phyloP scores from a whole-genome alignment of 2,888 invertebrate genomes.

The Athrips mouffetella region DNA sequence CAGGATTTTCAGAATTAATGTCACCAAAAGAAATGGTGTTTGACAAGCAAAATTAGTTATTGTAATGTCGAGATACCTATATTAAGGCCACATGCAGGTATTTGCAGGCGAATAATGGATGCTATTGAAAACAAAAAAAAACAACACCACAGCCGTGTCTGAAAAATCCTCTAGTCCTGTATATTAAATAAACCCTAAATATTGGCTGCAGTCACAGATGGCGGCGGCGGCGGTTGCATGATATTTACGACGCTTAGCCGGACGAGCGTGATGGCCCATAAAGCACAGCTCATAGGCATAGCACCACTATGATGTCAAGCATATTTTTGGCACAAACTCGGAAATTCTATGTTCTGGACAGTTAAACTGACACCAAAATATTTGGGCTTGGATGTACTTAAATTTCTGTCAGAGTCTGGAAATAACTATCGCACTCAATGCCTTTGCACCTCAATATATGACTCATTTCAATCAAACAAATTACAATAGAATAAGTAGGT shows the following conservation, averaged over 20 bases:
- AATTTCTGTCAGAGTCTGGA: background rate
- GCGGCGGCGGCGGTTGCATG: conserved; percentile 40
- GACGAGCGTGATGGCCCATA: conserved; percentile 65
- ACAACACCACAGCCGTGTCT: no score
- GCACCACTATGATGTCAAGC: conserved; percentile 55
- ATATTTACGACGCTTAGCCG: conserved; percentile 62
- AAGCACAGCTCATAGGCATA: conserved; percentile 56
- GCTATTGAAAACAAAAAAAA: no score
- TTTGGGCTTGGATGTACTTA: no score
- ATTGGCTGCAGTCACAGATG: conserved; percentile 50
- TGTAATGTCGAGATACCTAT: no score
- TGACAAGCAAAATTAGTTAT: no score
- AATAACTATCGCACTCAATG: conserved; percentile 1
- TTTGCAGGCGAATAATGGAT: no score
- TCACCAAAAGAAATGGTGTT: no score
- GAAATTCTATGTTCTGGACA: conserved; percentile 40
- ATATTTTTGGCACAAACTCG: conserved; percentile 65
- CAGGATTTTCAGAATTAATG: no score
- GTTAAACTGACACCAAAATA: conserved; percentile 23
- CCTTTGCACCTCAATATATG: background rate
- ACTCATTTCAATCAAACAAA: conserved; percentile 8
- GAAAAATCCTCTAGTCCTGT: conserved; percentile 16
- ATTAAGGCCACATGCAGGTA: no score
- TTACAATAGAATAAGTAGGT: background rate
- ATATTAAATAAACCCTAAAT: conserved; percentile 19